Evolutionary conservation across 2,113 vertebrate genomes (phyloP).

Genomic region (Epinephelus fuscoguttatus): DNA sequence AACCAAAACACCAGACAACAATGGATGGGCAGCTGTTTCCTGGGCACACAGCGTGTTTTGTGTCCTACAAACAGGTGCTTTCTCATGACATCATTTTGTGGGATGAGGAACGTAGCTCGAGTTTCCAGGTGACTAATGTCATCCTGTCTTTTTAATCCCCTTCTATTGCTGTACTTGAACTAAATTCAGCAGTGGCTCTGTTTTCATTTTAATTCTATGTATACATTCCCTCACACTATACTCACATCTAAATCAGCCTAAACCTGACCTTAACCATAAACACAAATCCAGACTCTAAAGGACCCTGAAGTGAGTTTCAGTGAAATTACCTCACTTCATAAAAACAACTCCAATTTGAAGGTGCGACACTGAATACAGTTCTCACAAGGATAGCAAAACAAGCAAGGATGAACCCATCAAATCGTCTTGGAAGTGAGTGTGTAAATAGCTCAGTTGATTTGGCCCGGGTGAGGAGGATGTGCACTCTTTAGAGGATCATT

Average conservation of each 20-base stretch:
- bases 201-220: not conserved
- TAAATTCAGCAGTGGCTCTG: not conserved
- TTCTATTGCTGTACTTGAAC: not conserved
- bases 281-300: not conserved
- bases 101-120: slow-evolving; percentile 10
- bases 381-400: not conserved
- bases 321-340: not conserved
- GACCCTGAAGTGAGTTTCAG: not conserved
- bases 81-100: slow-evolving; percentile 61
- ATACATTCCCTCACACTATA: not conserved
- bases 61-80: slow-evolving; percentile 59
- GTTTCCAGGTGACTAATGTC: slow-evolving; percentile 48
- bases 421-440: slow-evolving; percentile 25
- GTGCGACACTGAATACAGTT: not conserved
- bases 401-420: not conserved
- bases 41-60: slow-evolving; percentile 58
- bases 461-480: slow-evolving; percentile 47
- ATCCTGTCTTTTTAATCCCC: not conserved
- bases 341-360: not conserved
- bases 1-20: slow-evolving; percentile 78
- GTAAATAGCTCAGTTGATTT: slow-evolving; percentile 71
- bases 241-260: not conserved
- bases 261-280: not conserved
- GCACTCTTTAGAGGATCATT: slow-evolving; percentile 61
- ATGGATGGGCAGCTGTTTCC: slow-evolving; percentile 76